phyloP scores from a whole-genome alignment of 23 tunicate genomes.

The Trididemnum nubilum region DNA sequence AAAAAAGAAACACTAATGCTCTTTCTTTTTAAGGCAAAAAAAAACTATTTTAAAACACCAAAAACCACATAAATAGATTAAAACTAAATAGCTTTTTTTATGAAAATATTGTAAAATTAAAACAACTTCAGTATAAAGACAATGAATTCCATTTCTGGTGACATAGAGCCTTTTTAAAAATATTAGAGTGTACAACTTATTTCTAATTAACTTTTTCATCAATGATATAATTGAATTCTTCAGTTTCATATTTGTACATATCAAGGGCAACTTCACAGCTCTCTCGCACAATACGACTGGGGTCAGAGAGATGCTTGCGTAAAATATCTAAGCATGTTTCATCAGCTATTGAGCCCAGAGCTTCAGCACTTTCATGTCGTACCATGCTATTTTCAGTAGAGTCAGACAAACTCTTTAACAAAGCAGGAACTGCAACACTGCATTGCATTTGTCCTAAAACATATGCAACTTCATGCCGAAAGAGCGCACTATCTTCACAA shows the following conservation, averaged over 20 bases:
- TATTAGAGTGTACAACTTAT: too few relatives aligned
- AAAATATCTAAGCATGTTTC: constrained; percentile 54
- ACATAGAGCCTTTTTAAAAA: too few relatives aligned
- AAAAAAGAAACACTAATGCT: too few relatives aligned
- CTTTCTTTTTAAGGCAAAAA: too few relatives aligned
- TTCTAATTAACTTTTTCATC: neutral
- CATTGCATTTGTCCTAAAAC: constrained; percentile 94
- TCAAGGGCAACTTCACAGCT: constrained; percentile 99
- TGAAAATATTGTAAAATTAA: too few relatives aligned
- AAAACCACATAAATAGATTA: too few relatives aligned
- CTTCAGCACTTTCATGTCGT: constrained; percentile 97
- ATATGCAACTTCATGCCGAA: constrained; percentile 95
- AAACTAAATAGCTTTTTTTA: too few relatives aligned
- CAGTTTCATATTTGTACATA: constrained; percentile 82
- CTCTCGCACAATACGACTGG: constrained; percentile 70
- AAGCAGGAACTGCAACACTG: constrained; percentile 51
- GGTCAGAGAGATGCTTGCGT: constrained; percentile 39
- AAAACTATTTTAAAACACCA: too few relatives aligned
- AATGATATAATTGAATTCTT: constrained; percentile 63
- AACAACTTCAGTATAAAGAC: too few relatives aligned
- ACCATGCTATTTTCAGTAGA: constrained; percentile 78
- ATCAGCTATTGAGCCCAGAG: constrained; percentile 83
- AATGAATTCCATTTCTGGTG: too few relatives aligned
- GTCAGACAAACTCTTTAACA: constrained; percentile 42
- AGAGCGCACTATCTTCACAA: constrained; percentile 72